Percentiles rank a stretch among this genome's conserved stretches.
Evolutionary conservation across 2,888 invertebrate genomes (phyloP).

Genomic region (Graphium colonna): DNA sequence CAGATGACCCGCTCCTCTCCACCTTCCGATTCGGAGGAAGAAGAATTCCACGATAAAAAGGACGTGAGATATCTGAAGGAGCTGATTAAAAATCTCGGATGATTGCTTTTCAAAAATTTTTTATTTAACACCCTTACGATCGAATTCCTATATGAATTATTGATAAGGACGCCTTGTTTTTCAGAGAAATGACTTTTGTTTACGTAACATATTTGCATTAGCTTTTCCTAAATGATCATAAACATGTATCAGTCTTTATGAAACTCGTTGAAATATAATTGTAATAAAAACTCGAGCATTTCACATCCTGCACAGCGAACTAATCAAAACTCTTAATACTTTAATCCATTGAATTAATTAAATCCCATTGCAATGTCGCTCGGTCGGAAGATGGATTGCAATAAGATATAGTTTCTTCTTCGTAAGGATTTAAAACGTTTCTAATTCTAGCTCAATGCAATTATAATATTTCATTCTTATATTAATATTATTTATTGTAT

Average conservation of each 20-base stretch:
- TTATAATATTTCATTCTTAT: too few species aligned
- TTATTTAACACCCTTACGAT: conserved; percentile 8
- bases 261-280: neutral
- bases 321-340: conserved; percentile 18
- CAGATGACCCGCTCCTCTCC: conserved; percentile 31
- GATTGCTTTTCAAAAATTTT: conserved; percentile 33
- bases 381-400: conserved; percentile 13
- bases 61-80: conserved; percentile 61
- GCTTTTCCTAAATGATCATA: too few species aligned
- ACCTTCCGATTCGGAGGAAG: conserved; percentile 39
- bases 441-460: too few species aligned
- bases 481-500: too few species aligned
- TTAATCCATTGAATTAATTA: conserved; percentile 18
- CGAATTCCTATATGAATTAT: too few species aligned
- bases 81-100: conserved; percentile 68
- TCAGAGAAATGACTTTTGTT: too few species aligned
- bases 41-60: conserved; percentile 52
- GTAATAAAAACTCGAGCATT: neutral
- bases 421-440: too few species aligned
- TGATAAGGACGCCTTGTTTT: neutral
- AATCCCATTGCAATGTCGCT: conserved; percentile 12
- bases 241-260: too few species aligned
- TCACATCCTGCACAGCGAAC: neutral
- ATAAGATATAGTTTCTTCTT: conserved; percentile 13
- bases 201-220: too few species aligned